Conservation (phyloP, 1,140 invertebrate species). For the Drosophila seguyi region DNA sequence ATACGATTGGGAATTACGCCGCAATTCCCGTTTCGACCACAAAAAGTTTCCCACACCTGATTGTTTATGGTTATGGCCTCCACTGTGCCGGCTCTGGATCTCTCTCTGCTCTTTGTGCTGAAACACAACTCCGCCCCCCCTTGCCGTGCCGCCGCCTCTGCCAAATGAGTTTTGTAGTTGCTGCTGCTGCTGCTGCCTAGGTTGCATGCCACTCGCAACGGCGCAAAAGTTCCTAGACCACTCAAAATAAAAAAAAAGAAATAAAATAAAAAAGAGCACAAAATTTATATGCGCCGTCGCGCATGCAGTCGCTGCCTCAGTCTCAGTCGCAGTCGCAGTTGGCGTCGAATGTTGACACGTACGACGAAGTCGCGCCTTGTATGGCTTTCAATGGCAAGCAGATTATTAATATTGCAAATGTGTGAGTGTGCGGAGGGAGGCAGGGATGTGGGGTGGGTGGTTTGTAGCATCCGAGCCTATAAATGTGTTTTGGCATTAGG, state of each 20-base stretch:
- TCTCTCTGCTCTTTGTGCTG: slow-evolving; percentile 1
- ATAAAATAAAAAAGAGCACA: slow-evolving; percentile 67
- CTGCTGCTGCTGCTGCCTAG: slow-evolving; percentile 36
- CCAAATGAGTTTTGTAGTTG: slow-evolving; percentile 63
- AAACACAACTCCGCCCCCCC: neutral
- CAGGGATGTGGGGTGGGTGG: neutral
- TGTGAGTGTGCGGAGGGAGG: slow-evolving; percentile 2
- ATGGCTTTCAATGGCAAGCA: slow-evolving; percentile 82
- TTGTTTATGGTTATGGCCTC: slow-evolving; percentile 57
- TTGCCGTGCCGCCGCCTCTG: slow-evolving; percentile 12
- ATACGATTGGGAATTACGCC: slow-evolving; percentile 34
- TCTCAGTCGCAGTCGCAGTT: slow-evolving; percentile 53
- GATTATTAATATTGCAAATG: slow-evolving; percentile 81
- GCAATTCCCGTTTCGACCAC: slow-evolving; percentile 17
- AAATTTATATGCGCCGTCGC: slow-evolving; percentile 83
- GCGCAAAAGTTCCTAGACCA: slow-evolving; percentile 83
- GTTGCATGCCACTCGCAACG: slow-evolving; percentile 75
- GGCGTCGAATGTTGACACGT: slow-evolving; percentile 81
- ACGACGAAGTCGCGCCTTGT: slow-evolving; percentile 74
- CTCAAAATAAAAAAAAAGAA: slow-evolving; percentile 59
- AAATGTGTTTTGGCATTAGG: slow-evolving; percentile 75
- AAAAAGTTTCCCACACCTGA: slow-evolving; percentile 57
- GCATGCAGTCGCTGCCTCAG: slow-evolving; percentile 64
- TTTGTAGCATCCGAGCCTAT: slow-evolving; percentile 49
- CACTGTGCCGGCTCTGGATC: slow-evolving; percentile 58